A percentile compares a stretch with the other conserved stretches of the same genome.
Conservation (phyloP, 2,113 vertebrate species). For the Microtus oregoni region DNA sequence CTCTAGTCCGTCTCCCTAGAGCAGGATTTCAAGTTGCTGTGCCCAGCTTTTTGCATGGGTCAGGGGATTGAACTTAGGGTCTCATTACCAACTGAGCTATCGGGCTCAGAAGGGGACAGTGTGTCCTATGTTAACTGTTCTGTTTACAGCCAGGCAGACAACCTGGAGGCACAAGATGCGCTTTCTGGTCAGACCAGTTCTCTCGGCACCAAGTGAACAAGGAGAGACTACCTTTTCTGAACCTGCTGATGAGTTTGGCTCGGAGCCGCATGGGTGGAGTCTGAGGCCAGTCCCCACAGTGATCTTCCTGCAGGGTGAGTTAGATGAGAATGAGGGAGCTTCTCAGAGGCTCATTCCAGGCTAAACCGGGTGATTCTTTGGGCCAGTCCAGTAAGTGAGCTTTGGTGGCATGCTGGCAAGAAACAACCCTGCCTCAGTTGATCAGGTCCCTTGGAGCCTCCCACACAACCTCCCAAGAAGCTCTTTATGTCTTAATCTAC, state of each 20-base stretch:
- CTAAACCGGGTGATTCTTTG: not conserved
- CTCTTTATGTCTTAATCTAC: not conserved
- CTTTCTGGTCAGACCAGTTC: conserved; percentile 15
- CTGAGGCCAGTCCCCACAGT: not conserved
- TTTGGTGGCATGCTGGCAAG: too few relatives aligned
- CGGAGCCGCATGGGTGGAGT: not conserved
- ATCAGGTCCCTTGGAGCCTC: not conserved
- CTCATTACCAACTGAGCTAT: not conserved
- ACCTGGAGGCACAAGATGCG: not conserved
- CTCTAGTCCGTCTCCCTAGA: not conserved
- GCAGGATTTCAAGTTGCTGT: not conserved
- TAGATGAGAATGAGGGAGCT: too few relatives aligned
- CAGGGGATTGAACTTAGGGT: not conserved
- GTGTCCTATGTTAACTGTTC: not conserved
- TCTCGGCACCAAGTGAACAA: not conserved
- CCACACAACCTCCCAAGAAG: not conserved
- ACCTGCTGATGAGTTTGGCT: not conserved
- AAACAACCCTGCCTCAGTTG: not conserved
- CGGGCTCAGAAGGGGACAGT: too few relatives aligned
- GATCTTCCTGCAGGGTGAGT: not conserved
- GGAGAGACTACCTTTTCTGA: not conserved
- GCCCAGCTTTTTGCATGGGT: not conserved
- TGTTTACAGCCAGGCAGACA: not conserved
- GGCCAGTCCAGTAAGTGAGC: not conserved
- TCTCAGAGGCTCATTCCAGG: not conserved